Percentiles rank a stretch among this genome's conserved stretches.
These are phyloP conservation scores for Mythimna loreyi DNA, from an alignment of 2,888 invertebrate genomes.

Conservation along the genomic window DNA sequence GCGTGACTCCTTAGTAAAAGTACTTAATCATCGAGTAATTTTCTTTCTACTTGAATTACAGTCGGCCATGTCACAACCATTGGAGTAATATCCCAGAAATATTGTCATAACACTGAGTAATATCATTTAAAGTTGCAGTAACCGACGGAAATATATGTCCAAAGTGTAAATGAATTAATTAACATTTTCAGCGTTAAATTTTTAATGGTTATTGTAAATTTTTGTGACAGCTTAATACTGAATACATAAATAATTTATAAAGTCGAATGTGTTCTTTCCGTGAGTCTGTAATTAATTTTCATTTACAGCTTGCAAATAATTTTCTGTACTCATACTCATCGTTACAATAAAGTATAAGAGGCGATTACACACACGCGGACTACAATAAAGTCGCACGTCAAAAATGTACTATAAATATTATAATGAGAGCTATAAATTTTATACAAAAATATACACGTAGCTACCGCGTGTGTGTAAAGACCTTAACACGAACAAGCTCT, in stretches of 20 bases:
- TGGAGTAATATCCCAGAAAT: slow-evolving; percentile 66
- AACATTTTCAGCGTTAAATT: slow-evolving; percentile 44
- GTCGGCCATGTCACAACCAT: slow-evolving; percentile 82
- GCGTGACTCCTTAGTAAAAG: slow-evolving; percentile 66
- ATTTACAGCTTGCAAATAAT: slow-evolving; percentile 66
- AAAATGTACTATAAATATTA: slow-evolving; percentile 75
- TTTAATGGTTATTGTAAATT: slow-evolving; percentile 54
- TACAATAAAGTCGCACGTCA: slow-evolving; percentile 68
- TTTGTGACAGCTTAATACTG: slow-evolving; percentile 47
- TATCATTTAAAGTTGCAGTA: slow-evolving; percentile 59
- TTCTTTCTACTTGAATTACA: slow-evolving; percentile 58
- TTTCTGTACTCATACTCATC: slow-evolving; percentile 56
- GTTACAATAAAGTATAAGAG: slow-evolving; percentile 66
- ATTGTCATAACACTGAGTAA: slow-evolving; percentile 71
- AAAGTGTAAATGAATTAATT: slow-evolving; percentile 64
- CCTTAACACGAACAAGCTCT: slow-evolving; percentile 81
- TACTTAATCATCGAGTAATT: slow-evolving; percentile 63
- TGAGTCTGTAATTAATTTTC: slow-evolving; percentile 58
- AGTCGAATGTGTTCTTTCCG: slow-evolving; percentile 21
- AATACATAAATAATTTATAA: slow-evolving; percentile 53
- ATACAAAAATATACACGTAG: slow-evolving; percentile 74
- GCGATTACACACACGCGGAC: slow-evolving; percentile 71
- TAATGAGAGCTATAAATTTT: slow-evolving; percentile 80
- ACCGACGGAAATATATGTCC: slow-evolving; percentile 56
- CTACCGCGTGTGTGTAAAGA: slow-evolving; percentile 75